Percentiles rank a stretch among this genome's conserved stretches.
These are phyloP conservation scores for Leptinotarsa peninsularis DNA, from an alignment of 2,888 invertebrate species.

Conservation along the genomic window DNA sequence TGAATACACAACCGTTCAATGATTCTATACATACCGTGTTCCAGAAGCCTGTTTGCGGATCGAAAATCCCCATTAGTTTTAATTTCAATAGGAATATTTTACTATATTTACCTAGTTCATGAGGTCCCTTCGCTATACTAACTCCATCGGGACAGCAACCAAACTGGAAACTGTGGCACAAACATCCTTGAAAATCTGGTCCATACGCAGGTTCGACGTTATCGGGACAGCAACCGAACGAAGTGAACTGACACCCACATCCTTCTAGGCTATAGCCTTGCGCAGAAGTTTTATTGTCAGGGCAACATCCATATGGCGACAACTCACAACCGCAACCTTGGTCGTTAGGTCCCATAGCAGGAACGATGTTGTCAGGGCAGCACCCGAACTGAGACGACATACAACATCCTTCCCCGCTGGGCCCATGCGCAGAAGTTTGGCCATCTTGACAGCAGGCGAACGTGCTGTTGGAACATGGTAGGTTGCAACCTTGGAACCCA, in stretches of 20 bases:
- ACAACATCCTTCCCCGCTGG: conserved; percentile 85
- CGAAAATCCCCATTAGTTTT: not conserved
- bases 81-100: not conserved
- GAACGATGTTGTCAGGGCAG: conserved; percentile 87
- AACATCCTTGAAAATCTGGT: conserved; percentile 84
- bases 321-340: conserved; percentile 85
- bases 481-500: conserved; percentile 76
- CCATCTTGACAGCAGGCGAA: conserved; percentile 92
- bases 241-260: conserved; percentile 82
- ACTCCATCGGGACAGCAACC: conserved; percentile 91
- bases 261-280: conserved; percentile 82
- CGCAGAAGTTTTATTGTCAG: conserved; percentile 83
- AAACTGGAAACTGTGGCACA: conserved; percentile 86
- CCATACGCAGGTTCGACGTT: conserved; percentile 81
- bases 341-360: conserved; percentile 82
- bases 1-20: not conserved
- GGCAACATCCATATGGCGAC: conserved; percentile 86
- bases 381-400: conserved; percentile 80
- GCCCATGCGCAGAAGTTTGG: conserved; percentile 87
- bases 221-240: conserved; percentile 88
- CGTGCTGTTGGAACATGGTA: conserved; percentile 75
- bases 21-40: not conserved
- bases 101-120: conserved; percentile 69
- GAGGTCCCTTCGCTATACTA: conserved; percentile 79
- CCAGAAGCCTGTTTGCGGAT: not conserved